Base-by-base conservation (phyloP, 2,113 vertebrate species). In the Spea bombifrons region DNA sequence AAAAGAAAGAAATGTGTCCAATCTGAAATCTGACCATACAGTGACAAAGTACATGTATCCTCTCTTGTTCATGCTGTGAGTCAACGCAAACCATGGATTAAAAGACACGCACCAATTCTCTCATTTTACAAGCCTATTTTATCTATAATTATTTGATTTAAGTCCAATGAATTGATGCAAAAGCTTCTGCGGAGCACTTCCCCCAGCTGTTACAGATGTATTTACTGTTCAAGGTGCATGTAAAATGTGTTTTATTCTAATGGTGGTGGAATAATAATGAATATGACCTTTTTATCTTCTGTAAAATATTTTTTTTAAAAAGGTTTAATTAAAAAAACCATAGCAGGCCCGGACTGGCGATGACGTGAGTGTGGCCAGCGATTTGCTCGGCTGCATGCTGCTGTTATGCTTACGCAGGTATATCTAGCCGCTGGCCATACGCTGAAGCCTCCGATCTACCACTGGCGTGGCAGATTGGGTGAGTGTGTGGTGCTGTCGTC, bases 121-220 rank as follows among this genome's bases (percentile, higher is more conserved):
- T 73, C 48, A 68, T 74, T 80, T 68, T 80, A 48, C 71, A 74
- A 80, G 71, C 64, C 64, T 61, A 80, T 64, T 80, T 80, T 80
- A 68, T 74, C 71, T 80, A 74, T 80, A 80, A 80, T 80, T 80
- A 66, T 67, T 64, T 63, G 71, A 79, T 79, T 79, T 79, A n/a
- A 64, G 49, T 61, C 77, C 50, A 59, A 46, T 59, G 64, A 74
- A 80, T 59, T 71, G 64, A 74, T 17, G 69, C 44, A 64, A 52
- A 78, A 52, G 13, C 59, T 66, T 30, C 49, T 10, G 10, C 55
- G 44, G 43, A 57, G 46, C 30, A 53, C 44, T 66, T 59, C 48
- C 71, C 49, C 7, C 45, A 16, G 10, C 44, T 43, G 44, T n/a
- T 8, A 8, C 12, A 52, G 15, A 16, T 45, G n/a, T 73, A 63